These are phyloP conservation scores for Nematopogon swammerdamellus DNA, from an alignment of 2,888 invertebrate genomes.

Conservation along the genomic window DNA sequence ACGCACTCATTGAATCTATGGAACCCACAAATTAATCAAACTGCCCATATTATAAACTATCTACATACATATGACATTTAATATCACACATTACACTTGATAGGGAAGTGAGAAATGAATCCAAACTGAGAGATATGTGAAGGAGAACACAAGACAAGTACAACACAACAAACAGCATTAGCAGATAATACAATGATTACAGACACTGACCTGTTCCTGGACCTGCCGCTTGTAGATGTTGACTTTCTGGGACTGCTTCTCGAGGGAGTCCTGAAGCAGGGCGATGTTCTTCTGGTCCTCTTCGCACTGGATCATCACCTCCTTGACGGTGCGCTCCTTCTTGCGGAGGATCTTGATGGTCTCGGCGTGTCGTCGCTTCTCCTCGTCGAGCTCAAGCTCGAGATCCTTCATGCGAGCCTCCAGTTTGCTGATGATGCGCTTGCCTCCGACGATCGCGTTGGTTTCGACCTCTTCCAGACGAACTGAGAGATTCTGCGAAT, in stretches of 20 bases:
- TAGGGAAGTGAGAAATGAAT: no score
- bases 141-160: no score
- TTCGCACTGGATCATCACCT: constrained; percentile 91
- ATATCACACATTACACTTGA: no score
- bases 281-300: constrained; percentile 96
- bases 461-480: constrained; percentile 96
- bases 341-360: constrained; percentile 97
- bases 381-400: constrained; percentile 93
- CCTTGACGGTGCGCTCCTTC: constrained; percentile 96
- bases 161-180: no score
- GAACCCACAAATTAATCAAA: no score
- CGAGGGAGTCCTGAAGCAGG: constrained; percentile 86
- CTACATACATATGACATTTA: no score
- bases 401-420: constrained; percentile 93
- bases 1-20: no score
- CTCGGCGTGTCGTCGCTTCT: constrained; percentile 95
- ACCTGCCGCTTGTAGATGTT: constrained; percentile 95
- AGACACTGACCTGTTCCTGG: constrained; percentile 75
- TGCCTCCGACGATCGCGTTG: constrained; percentile 94
- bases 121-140: no score
- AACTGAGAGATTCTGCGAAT: constrained; percentile 72
- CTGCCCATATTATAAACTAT: no score
- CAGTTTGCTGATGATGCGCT: constrained; percentile 95
- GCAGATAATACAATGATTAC: neutral
- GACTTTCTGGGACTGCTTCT: constrained; percentile 84